A percentile compares a stretch with the other conserved stretches of the same genome.
Conservation (phyloP, 2,888 invertebrate species). For the Limnephilus rhombicus region DNA sequence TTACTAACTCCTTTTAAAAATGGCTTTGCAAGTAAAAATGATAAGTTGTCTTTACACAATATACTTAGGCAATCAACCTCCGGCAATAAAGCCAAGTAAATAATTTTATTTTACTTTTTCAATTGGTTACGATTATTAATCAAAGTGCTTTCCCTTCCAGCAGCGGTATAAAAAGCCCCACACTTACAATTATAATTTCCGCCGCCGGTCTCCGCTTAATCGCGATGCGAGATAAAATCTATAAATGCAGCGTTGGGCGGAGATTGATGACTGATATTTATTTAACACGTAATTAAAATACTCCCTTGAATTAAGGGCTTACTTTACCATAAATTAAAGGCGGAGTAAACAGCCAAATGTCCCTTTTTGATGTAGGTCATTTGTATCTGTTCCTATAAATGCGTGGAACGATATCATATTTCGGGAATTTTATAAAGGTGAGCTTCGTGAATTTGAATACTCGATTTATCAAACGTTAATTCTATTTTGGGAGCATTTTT, state of each 20-base stretch:
- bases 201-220: constrained; percentile 2
- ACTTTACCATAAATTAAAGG: constrained; percentile 16
- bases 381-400: background rate
- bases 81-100: background rate
- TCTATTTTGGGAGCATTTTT: background rate
- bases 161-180: background rate
- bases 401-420: background rate
- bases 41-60: background rate
- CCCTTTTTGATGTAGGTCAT: constrained; percentile 7
- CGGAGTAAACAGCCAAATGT: background rate
- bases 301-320: constrained; percentile 9
- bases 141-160: background rate
- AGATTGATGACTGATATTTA: constrained; percentile 30
- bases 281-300: constrained; percentile 28
- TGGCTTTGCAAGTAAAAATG: too few species aligned
- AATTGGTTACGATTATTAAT: background rate
- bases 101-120: background rate
- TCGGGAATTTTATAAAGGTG: background rate
- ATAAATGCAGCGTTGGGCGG: constrained; percentile 21
- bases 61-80: background rate
- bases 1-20: too few species aligned
- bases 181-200: background rate
- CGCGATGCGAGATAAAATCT: constrained; percentile 25
- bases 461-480: constrained; percentile 21
- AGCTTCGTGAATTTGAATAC: background rate